phyloP scores from a whole-genome alignment of 2,888 invertebrate genomes.

The Timema cristinae region DNA sequence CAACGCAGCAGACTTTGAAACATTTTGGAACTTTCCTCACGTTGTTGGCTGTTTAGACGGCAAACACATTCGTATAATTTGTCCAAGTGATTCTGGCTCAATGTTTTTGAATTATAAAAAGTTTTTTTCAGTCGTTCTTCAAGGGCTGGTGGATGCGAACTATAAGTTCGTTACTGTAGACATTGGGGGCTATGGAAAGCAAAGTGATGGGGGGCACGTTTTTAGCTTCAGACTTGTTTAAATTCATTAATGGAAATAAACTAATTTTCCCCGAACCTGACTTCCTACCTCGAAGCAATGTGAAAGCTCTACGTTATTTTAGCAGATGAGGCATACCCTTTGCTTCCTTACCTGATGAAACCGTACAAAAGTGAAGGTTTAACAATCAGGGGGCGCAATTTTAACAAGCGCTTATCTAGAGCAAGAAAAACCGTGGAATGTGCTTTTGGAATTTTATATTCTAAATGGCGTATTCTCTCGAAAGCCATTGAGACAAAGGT shows the following conservation, averaged over 20 bases:
- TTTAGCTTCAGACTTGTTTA: constrained; percentile 8
- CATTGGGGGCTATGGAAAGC: constrained; percentile 1
- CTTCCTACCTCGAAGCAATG: constrained; percentile 10
- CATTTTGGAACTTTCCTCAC: neutral
- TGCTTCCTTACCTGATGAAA: constrained; percentile 9
- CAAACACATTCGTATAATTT: constrained; percentile 13
- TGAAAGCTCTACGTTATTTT: constrained; percentile 13
- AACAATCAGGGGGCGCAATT: neutral
- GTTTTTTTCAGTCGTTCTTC: neutral
- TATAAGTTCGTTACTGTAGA: constrained; percentile 2
- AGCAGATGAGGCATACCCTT: constrained; percentile 9
- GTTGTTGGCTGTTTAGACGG: constrained; percentile 10
- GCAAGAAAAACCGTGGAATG: constrained; percentile 9
- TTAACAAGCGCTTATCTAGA: neutral
- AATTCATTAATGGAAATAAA: neutral
- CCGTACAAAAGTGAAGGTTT: neutral
- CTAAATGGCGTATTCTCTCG: constrained; percentile 7
- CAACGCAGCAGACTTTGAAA: no score
- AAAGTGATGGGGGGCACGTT: constrained; percentile 12
- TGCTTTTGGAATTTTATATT: constrained; percentile 6
- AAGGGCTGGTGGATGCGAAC: constrained; percentile 9
- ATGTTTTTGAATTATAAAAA: constrained; percentile 10
- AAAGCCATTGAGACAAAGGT: constrained; percentile 6
- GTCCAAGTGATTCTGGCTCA: constrained; percentile 6
- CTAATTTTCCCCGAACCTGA: neutral